These are phyloP conservation scores for Myripristis murdjan DNA, from an alignment of 2,797 vertebrate genomes.

Conservation along the genomic window DNA sequence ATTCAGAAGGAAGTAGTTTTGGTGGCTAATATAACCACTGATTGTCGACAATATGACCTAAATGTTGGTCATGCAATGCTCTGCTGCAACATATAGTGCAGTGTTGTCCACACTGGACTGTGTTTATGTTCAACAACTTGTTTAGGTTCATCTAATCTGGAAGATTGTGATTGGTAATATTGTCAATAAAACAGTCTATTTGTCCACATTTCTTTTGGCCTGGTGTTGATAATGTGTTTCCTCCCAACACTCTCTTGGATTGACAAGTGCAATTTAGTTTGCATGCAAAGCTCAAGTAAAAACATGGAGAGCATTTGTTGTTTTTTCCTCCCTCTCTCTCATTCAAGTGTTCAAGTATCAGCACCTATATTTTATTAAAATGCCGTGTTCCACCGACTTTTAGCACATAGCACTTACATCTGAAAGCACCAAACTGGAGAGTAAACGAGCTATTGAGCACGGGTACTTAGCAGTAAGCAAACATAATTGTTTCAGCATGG, in stretches of 20 bases:
- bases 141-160: conserved; percentile 59
- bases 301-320: conserved; percentile 70
- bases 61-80: conserved; percentile 53
- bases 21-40: conserved; percentile 50
- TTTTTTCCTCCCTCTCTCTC: conserved; percentile 46
- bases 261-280: conserved; percentile 65
- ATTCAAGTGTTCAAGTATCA: conserved; percentile 67
- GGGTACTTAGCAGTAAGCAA: conserved; percentile 79
- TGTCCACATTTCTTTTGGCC: conserved; percentile 40
- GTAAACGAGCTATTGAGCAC: conserved; percentile 75
- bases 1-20: conserved; percentile 56
- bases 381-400: conserved; percentile 68
- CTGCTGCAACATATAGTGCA: conserved; percentile 18
- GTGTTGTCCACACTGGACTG: conserved; percentile 56
- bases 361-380: conserved; percentile 81
- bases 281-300: conserved; percentile 61
- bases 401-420: conserved; percentile 73
- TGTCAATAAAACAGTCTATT: conserved; percentile 61
- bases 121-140: conserved; percentile 26
- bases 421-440: conserved; percentile 72
- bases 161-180: conserved; percentile 56
- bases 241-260: conserved; percentile 41
- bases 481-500: conserved; percentile 83
- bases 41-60: conserved; percentile 60
- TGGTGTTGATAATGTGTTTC: conserved; percentile 36